Evolutionary conservation across 2,797 vertebrate species (phyloP), one percentile per base, ranked within the genome.

Genomic region (Perodicticus potto): DNA sequence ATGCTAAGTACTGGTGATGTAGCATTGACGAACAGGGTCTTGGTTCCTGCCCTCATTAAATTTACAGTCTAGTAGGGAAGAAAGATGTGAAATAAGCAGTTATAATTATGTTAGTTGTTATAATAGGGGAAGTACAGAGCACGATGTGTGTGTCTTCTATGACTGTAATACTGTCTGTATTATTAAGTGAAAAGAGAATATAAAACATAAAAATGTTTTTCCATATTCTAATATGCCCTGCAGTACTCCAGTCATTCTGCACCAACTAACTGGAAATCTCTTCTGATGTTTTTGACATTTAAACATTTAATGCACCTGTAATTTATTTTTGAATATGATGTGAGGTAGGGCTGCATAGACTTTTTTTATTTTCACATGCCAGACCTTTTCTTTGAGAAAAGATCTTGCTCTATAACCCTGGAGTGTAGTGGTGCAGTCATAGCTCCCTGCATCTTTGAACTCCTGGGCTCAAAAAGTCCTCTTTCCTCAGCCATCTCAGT

Each of bases 61-160:
- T 92, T 93, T 86, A 78, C 13, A 70, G 40, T 93, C 12, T 96
- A n/a, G 17, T 85, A 40, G 25, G 65, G 89, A 59, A 65, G 32
- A 70, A 95, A 76, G 16, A 65, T 84, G 73, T 65, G 86, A 94
- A 72, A 63, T 65, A 92, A 90, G 17, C n/a, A 89, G 29, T 91
- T 93, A 72, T 11, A 86, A 55, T 91, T 90, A 93, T 87, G 40
- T 59, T 86, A 86, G 86, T 20, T 93, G 55, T 96, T 94, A 83
- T 23, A 90, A 84, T 89, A 93, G 37, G 16, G 29, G 37, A 84
- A 70, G 49, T 57, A 70, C 13, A 34, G 70, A 92, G 25, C 93
- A 53, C 81, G 29, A 3, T 84, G 25, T 95, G 11, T 84, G 59
- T 84, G 11, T 86, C 73, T 92, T 89, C 49, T 77, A 34, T 70